Conservation (phyloP, 2,113 vertebrate species). For the Varanus salvator region DNA sequence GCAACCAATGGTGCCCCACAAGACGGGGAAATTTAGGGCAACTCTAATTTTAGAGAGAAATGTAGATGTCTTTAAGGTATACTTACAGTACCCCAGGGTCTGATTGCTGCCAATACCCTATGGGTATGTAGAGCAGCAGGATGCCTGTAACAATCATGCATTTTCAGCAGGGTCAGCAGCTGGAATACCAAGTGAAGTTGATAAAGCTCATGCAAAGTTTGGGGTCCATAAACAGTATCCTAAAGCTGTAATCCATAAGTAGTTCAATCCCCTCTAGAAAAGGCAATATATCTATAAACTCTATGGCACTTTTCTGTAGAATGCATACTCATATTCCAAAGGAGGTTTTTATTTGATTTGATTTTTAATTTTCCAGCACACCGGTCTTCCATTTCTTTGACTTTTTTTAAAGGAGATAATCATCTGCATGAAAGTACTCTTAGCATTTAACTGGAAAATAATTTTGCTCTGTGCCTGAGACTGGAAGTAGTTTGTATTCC, state of each 20-base stretch:
- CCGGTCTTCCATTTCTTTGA: background rate
- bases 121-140: background rate
- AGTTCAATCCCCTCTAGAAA: background rate
- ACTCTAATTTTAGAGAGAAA: background rate
- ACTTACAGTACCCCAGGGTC: background rate
- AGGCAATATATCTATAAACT: background rate
- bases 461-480: conserved; percentile 39
- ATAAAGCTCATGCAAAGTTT: background rate
- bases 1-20: background rate
- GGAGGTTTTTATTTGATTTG: background rate
- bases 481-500: conserved; percentile 45
- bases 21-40: background rate
- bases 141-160: background rate
- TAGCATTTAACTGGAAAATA: conserved; percentile 22
- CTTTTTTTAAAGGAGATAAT: conserved; percentile 38
- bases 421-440: conserved; percentile 25
- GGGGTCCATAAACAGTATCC: background rate
- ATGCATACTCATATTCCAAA: conserved; percentile 20
- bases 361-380: conserved; percentile 40
- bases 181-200: background rate
- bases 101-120: background rate
- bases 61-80: background rate
- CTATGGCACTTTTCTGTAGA: conserved; percentile 19
- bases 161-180: background rate
- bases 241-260: background rate